phyloP scores from a whole-genome alignment of 2,113 vertebrate species.

The Thermophis baileyi region DNA sequence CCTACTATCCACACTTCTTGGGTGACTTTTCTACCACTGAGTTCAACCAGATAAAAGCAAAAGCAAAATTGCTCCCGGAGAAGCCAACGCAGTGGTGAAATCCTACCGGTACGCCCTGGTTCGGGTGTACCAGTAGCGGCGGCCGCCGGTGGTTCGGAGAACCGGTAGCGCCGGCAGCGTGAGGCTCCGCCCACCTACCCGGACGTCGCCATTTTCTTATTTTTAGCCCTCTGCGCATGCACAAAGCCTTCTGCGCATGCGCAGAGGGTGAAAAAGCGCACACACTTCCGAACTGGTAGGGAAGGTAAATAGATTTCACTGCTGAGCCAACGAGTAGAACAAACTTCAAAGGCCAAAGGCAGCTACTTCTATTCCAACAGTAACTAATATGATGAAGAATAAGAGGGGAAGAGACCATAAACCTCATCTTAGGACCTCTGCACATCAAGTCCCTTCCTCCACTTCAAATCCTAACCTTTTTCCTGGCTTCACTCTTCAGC shows the following conservation, averaged over 20 bases:
- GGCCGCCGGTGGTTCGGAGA: no score
- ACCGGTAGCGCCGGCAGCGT: no score
- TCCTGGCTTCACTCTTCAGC: neutral
- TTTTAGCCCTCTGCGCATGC: no score
- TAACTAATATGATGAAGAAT: neutral
- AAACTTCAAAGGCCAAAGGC: neutral
- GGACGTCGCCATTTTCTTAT: no score
- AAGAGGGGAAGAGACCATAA: neutral
- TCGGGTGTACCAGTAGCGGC: no score
- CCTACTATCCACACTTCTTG: neutral
- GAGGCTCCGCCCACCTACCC: no score
- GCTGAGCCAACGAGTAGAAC: neutral
- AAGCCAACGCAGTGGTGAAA: no score
- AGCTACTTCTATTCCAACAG: neutral
- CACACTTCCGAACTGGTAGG: no score
- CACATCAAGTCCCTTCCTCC: neutral
- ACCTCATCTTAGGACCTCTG: neutral
- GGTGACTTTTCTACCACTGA: neutral
- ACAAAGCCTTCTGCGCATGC: no score
- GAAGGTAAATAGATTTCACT: no score
- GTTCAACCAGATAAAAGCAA: neutral
- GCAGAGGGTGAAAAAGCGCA: no score
- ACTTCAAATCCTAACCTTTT: neutral
- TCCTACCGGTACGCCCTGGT: no score
- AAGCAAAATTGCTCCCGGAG: neutral